Evolutionary conservation across 2,888 invertebrate genomes (phyloP), one percentile per base, ranked within the genome.

Genomic region (Octonoba sinensis): DNA sequence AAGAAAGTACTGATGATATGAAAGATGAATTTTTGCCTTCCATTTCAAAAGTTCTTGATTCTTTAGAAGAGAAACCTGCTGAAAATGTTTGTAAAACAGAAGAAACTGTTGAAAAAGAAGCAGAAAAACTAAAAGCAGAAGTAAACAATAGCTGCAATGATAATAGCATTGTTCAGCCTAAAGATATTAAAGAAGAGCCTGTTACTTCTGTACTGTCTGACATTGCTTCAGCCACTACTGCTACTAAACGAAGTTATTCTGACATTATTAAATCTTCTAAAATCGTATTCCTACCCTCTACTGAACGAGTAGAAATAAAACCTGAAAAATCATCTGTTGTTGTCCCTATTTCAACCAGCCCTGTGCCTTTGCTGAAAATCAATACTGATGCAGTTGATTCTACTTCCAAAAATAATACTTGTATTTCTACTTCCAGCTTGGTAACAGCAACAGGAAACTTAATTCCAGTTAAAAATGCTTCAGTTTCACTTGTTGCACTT

Each of bases 1-100:
- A 79, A 16, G 73, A 73, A 54, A 66, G 24, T 22, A 44, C 44
- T 44, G 76, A 76, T 22, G 51, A 62, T 20, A 46, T 54, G 13
- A 46, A 62, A 44, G 18, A 36, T 44, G 6, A 36, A 16, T 62
- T 62, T 62, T 62, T 62, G 4, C 36, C 16, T 44, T 13, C 36
- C 15, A 18, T 60, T 27, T 44, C 36, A 62, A 62, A n/a, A 44
- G 46, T 36, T 36, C 0, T 11, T 8, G 36, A 36, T 36, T 36
- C 36, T 36, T 36, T 36, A 11, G 36, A 36, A 36, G 8, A 6
- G 3, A 20, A 57, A 4, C 1, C 22, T 57, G 13, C 18, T 20
- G 57, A 57, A n/a, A 57, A 57, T 13, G 13, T 57, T 18, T 57
- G 11, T 22, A 57, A 57, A 57, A n/a, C 22, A 57, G 36, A 36